Percentiles rank a stretch among this genome's conserved stretches.
Conservation (phyloP, 2,113 vertebrate genomes). For the Maylandia zebra region DNA sequence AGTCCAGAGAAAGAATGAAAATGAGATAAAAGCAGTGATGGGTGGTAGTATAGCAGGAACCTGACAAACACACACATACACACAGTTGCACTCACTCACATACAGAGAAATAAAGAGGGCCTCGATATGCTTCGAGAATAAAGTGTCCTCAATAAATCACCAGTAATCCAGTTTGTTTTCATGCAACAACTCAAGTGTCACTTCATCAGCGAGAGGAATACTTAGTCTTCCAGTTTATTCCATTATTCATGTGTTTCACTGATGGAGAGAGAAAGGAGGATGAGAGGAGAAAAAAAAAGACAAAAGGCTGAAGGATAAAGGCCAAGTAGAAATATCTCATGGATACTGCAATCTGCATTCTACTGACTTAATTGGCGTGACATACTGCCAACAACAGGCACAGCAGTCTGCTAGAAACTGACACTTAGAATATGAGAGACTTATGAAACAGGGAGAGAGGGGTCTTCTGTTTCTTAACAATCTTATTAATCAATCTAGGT, state of each 20-base stretch:
- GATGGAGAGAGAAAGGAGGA: not conserved
- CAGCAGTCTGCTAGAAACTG: not conserved
- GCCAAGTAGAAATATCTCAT: not conserved
- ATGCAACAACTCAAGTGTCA: conserved; percentile 9
- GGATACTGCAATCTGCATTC: not conserved
- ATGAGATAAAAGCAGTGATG: conserved; percentile 26
- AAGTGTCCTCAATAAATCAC: conserved; percentile 17
- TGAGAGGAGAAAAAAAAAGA: not conserved
- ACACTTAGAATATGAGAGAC: not conserved
- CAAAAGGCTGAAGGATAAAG: not conserved
- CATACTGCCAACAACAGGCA: not conserved
- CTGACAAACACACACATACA: not conserved
- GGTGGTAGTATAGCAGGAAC: conserved; percentile 4
- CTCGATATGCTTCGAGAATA: not conserved
- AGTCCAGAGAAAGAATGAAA: conserved; percentile 24
- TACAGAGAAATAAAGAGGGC: not conserved
- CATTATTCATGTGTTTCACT: conserved; percentile 28
- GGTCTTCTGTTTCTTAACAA: not conserved
- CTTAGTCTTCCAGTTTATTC: not conserved
- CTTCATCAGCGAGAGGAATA: conserved; percentile 12
- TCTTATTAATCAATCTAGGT: not conserved
- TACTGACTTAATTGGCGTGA: not conserved
- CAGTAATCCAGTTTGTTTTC: conserved; percentile 35
- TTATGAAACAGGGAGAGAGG: not conserved
- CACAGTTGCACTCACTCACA: not conserved